Evolutionary conservation across 2,888 invertebrate species (phyloP).

Genomic region (Ennomos quercinarius): DNA sequence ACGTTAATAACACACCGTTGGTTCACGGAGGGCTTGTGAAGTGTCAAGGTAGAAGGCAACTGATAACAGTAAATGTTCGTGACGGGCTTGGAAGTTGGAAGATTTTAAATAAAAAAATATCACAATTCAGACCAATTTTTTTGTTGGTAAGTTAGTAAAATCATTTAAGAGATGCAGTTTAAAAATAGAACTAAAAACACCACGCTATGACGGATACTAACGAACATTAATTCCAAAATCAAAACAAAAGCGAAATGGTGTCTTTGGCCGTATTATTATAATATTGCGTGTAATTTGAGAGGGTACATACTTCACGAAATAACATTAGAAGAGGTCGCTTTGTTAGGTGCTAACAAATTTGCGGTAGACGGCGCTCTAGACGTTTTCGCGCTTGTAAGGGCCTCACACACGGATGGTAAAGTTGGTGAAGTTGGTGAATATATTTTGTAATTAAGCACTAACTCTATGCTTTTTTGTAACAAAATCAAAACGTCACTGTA

Average conservation of each 20-base stretch:
- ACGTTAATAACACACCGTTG: slow-evolving; percentile 37
- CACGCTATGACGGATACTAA: too few species aligned
- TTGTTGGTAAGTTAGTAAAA: too few species aligned
- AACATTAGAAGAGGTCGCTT: slow-evolving; percentile 73
- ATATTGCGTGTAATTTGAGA: slow-evolving; percentile 66
- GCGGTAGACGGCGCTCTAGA: slow-evolving; percentile 50
- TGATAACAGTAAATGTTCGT: too few species aligned
- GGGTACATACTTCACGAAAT: slow-evolving; percentile 56
- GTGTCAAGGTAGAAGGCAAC: background rate
- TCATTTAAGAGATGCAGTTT: too few species aligned
- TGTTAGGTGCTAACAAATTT: slow-evolving; percentile 76
- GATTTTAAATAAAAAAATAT: too few species aligned
- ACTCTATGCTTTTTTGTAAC: too few species aligned
- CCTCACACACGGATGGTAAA: background rate
- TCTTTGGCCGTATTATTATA: slow-evolving; percentile 52
- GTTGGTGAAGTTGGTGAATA: background rate
- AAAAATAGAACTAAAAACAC: too few species aligned
- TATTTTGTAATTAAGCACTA: too few species aligned
- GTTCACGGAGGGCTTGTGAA: slow-evolving; percentile 7
- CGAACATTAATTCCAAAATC: background rate
- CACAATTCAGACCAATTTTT: too few species aligned
- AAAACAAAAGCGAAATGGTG: background rate
- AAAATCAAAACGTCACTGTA: too few species aligned
- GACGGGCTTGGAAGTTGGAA: too few species aligned
- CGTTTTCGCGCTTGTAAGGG: background rate